A percentile compares a stretch with the other conserved stretches of the same genome.
phyloP scores from a whole-genome alignment of 2,113 vertebrate species.

The Seriola aureovittata region DNA sequence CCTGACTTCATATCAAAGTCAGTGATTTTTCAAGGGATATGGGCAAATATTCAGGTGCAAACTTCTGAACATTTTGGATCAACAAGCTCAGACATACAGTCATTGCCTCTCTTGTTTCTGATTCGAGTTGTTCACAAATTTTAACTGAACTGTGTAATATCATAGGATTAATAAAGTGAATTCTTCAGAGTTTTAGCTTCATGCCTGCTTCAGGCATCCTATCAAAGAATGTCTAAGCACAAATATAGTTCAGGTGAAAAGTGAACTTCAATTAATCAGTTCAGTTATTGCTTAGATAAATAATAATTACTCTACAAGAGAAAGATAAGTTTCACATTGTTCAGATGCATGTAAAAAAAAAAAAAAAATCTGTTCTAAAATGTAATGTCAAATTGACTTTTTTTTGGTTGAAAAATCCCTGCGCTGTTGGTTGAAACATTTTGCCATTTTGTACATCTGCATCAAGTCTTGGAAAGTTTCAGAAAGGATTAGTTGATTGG shows the following conservation, averaged over 20 bases:
- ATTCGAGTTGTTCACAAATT: conserved; percentile 57
- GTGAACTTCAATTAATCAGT: conserved; percentile 80
- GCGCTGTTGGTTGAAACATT: conserved; percentile 83
- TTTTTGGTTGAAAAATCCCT: conserved; percentile 87
- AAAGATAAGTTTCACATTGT: conserved; percentile 84
- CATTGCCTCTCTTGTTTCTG: conserved; percentile 8
- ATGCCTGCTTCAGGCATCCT: conserved; percentile 60
- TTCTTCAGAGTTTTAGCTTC: conserved; percentile 65
- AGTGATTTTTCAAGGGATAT: conserved; percentile 37
- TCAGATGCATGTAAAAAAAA: conserved; percentile 81
- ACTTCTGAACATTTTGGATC: conserved; percentile 37
- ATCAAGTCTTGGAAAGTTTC: conserved; percentile 75
- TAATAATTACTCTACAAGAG: conserved; percentile 91
- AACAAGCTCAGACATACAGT: conserved; percentile 20
- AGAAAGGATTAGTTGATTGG: conserved; percentile 77
- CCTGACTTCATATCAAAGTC: conserved; percentile 44
- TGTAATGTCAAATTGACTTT: conserved; percentile 77
- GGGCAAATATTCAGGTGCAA: conserved; percentile 46
- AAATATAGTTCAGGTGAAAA: conserved; percentile 78
- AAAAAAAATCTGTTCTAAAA: conserved; percentile 82
- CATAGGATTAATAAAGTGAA: conserved; percentile 68
- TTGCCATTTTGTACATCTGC: conserved; percentile 75
- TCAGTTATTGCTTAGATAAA: conserved; percentile 98
- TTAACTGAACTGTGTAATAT: conserved; percentile 63
- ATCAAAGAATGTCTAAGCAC: conserved; percentile 73